Base-by-base conservation (phyloP, 2,888 invertebrate species). In the Euplagia quadripunctaria region DNA sequence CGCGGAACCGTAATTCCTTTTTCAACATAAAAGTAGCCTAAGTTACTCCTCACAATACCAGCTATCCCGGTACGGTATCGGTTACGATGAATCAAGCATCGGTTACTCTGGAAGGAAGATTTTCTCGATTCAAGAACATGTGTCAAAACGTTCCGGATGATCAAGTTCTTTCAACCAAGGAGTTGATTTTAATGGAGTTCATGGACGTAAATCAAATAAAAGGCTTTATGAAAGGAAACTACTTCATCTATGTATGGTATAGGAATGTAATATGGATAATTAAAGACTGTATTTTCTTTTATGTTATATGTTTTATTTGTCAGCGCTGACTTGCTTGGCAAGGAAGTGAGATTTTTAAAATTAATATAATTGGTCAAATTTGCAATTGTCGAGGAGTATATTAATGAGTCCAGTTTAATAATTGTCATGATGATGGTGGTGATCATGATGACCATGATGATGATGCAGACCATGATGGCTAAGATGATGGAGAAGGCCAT, bases 141-240 rank as follows among this genome's bases (percentile, higher is more conserved):
- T 63, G 16, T 68, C 82, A 5, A 80, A 85, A 17, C 85, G 84
- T 55, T 72, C 81, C 52, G 82, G 75, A 6, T 74, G 84, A 51
- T 63, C 77, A 7, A 76, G 69, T 7, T 75, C 82, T 17, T 88
- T 85, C 64, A 88, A 85, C 4, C 82, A 89, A 6, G 89, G 86
- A 12, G 89, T 91, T 0, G 89, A 89, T 3, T 93, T 88, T 70
- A 92, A 88, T 78, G 89, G 92, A 6, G 88, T 86, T 71, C 92
- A 93, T 79, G 86, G 86, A 0, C 73, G 68, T 58, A 71, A 72
- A 42, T 42, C 64, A n/a, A 20, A 46, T n/a, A 46, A 17, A 58
- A 58, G 20, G 8, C 58, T 58, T 0, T 31, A 17, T 31, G 0
- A 16, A 51, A 17, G 4, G 17, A 31, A 9, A 51, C n/a, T 12